A percentile compares a stretch with the other conserved stretches of the same genome.
Conservation (phyloP, 2,888 invertebrate species). For the Pecten maximus region DNA sequence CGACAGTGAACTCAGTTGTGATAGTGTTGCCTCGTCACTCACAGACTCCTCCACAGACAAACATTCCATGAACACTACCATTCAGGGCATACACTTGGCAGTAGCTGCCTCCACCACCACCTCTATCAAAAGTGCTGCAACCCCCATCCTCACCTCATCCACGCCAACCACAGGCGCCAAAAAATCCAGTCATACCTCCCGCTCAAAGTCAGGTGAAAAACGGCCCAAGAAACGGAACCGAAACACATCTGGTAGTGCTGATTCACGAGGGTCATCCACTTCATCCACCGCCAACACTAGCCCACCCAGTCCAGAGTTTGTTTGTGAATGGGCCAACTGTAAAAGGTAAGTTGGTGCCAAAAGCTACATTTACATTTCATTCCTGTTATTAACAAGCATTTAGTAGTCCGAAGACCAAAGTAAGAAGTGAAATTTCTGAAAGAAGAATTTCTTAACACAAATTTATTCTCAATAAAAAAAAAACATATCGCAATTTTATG, state of each 20-base stretch:
- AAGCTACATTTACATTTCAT: not conserved
- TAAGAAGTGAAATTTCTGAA: not conserved
- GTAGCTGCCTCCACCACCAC: not conserved
- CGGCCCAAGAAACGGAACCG: slow-evolving; percentile 69
- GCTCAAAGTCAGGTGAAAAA: slow-evolving; percentile 44
- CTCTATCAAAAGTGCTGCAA: slow-evolving; percentile 42
- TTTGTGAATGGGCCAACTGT: slow-evolving; percentile 98
- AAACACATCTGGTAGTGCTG: slow-evolving; percentile 65
- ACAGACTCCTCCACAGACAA: slow-evolving; percentile 68
- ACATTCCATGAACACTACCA: slow-evolving; percentile 67
- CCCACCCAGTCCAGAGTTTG: slow-evolving; percentile 80
- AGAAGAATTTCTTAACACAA: not conserved
- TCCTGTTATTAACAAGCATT: not conserved
- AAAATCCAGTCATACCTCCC: slow-evolving; percentile 39
- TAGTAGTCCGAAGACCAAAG: too few species aligned
- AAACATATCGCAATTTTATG: not conserved
- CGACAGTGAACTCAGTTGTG: slow-evolving; percentile 74
- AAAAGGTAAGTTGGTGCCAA: slow-evolving; percentile 83
- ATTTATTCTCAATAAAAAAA: too few species aligned
- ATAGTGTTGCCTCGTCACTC: slow-evolving; percentile 72
- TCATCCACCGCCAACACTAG: slow-evolving; percentile 42
- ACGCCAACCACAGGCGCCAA: slow-evolving; percentile 41
- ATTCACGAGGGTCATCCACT: slow-evolving; percentile 60
- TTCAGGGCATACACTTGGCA: slow-evolving; percentile 31
- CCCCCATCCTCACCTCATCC: slow-evolving; percentile 38